Conservation (phyloP, 1,140 invertebrate species). For the Diplogasteroides magnus region DNA sequence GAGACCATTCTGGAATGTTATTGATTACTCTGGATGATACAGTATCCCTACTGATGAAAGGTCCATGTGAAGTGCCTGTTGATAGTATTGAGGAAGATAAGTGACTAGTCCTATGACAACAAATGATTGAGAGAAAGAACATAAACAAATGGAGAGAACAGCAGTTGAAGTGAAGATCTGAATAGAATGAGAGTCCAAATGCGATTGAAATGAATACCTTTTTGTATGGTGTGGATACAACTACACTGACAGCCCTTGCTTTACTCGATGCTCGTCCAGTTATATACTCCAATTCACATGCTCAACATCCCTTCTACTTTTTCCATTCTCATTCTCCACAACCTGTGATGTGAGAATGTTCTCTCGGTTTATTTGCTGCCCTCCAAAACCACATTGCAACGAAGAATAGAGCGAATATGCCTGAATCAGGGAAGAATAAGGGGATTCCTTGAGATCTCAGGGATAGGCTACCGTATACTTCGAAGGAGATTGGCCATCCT, state of each 20-base stretch:
- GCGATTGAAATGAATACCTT: slow-evolving; percentile 15
- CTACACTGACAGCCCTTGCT: slow-evolving; percentile 13
- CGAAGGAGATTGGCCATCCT: slow-evolving; percentile 29
- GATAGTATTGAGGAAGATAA: slow-evolving; percentile 33
- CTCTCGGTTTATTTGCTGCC: slow-evolving; percentile 20
- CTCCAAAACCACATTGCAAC: slow-evolving; percentile 19
- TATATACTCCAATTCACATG: background rate
- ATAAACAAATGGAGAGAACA: slow-evolving; percentile 27
- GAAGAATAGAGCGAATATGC: slow-evolving; percentile 16
- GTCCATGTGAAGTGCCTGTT: slow-evolving; percentile 27
- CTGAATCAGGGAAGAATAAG: background rate
- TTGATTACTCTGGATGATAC: background rate
- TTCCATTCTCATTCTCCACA: background rate
- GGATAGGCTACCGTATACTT: slow-evolving; percentile 20
- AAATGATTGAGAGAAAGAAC: slow-evolving; percentile 30
- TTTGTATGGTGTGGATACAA: slow-evolving; percentile 24
- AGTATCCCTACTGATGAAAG: no score
- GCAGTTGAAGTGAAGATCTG: slow-evolving; percentile 23
- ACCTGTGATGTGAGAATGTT: slow-evolving; percentile 12
- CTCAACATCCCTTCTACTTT: background rate
- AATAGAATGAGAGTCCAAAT: background rate
- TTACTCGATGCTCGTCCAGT: background rate
- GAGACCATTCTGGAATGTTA: slow-evolving; percentile 22
- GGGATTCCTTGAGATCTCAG: no score
- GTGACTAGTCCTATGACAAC: slow-evolving; percentile 27